Percentiles rank a stretch among this genome's conserved stretches.
These are phyloP conservation scores for Calameuta filiformis DNA, from an alignment of 2,888 invertebrate species.

Conservation along the genomic window DNA sequence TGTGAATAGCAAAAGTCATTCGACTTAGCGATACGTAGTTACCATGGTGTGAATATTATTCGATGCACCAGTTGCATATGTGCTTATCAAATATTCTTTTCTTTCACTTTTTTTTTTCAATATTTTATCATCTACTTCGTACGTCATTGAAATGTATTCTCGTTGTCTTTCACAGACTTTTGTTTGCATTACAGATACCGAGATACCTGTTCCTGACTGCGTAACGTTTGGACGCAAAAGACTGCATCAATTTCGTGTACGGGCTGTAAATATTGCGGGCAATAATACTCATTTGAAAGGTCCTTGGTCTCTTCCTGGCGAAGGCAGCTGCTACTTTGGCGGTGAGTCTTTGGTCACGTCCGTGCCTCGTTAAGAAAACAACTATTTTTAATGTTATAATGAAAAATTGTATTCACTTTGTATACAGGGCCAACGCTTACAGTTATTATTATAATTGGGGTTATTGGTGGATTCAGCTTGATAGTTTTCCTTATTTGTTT, in stretches of 20 bases:
- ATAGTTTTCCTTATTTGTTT: slow-evolving; percentile 48
- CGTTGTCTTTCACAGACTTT: neutral
- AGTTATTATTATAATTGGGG: slow-evolving; percentile 53
- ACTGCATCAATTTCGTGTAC: slow-evolving; percentile 57
- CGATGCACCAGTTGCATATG: too few species aligned
- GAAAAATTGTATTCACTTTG: slow-evolving; percentile 7
- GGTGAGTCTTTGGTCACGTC: slow-evolving; percentile 43
- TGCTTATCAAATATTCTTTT: too few species aligned
- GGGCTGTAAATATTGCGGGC: slow-evolving; percentile 61
- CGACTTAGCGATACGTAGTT: neutral
- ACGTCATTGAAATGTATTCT: too few species aligned
- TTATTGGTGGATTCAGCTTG: slow-evolving; percentile 44
- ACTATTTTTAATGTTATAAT: neutral
- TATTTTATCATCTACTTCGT: too few species aligned
- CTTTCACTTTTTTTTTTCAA: too few species aligned
- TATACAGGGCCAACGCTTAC: slow-evolving; percentile 48
- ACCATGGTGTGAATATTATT: too few species aligned
- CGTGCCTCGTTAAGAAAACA: neutral
- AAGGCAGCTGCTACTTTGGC: slow-evolving; percentile 61
- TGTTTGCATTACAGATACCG: slow-evolving; percentile 44
- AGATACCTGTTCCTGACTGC: slow-evolving; percentile 61
- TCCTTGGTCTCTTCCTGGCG: slow-evolving; percentile 64
- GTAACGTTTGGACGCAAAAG: slow-evolving; percentile 51
- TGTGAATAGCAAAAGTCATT: neutral
- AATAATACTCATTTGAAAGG: slow-evolving; percentile 54